A percentile compares a stretch with the other conserved stretches of the same genome.
Evolutionary conservation across 2,113 vertebrate genomes (phyloP).

Genomic region (Dolichotis patagonum): DNA sequence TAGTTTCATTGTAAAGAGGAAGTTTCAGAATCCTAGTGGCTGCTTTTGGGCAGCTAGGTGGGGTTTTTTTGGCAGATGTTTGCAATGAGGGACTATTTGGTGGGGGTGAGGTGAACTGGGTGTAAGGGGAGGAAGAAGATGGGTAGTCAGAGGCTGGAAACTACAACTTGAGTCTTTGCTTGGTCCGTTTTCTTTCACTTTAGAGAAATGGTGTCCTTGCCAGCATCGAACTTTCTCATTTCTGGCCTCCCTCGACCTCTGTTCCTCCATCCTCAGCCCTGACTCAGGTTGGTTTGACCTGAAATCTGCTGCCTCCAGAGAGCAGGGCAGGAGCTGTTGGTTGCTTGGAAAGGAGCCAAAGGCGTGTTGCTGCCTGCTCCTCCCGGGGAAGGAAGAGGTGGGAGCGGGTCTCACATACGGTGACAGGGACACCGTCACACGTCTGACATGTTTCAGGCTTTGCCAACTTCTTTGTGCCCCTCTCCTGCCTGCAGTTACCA

Average conservation of each 20-base stretch:
- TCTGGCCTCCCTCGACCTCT: not conserved
- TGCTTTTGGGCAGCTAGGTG: not conserved
- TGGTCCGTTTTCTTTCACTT: not conserved
- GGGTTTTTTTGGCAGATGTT: not conserved
- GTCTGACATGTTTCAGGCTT: not conserved
- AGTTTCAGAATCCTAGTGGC: conserved; percentile 61
- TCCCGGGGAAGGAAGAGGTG: not conserved
- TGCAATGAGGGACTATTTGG: not conserved
- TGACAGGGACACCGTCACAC: not conserved
- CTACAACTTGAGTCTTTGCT: not conserved
- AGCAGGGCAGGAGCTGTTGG: not conserved
- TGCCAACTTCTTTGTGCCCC: rapidly evolving
- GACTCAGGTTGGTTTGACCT: not conserved
- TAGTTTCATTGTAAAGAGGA: conserved; percentile 65
- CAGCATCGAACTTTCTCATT: not conserved
- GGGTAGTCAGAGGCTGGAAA: not conserved
- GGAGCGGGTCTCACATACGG: not conserved
- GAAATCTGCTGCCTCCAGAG: not conserved
- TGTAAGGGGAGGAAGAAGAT: not conserved
- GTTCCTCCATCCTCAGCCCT: no score
- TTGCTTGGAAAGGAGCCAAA: not conserved
- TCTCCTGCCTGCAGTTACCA: not conserved
- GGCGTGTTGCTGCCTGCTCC: not conserved
- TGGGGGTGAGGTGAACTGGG: not conserved
- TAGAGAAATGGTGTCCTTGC: not conserved